Conservation (phyloP, 2,113 vertebrate species). For the Anhinga rufa region DNA sequence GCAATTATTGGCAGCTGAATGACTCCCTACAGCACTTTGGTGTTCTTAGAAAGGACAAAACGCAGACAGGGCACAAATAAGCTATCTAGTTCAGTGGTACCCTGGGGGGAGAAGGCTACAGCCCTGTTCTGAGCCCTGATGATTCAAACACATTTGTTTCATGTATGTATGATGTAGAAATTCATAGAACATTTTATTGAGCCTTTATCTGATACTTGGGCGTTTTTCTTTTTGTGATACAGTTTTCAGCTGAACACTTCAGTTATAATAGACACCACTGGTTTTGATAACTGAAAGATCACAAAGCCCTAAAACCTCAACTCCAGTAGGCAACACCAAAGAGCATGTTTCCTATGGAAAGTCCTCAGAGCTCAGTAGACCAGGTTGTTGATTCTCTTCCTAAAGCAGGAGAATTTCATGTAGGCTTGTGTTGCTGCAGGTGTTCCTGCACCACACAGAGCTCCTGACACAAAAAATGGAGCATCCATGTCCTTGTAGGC, state of each 20-base stretch:
- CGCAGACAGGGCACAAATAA: not conserved
- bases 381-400: not conserved
- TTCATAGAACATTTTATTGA: not conserved
- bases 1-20: not conserved
- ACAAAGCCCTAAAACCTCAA: not conserved
- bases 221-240: not conserved
- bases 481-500: not conserved
- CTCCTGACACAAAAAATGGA: not conserved
- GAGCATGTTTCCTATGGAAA: not conserved
- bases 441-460: not conserved
- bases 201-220: not conserved
- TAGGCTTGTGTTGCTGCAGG: not conserved
- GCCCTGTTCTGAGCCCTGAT: not conserved
- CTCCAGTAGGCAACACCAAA: not conserved
- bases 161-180: not conserved
- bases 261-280: not conserved
- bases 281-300: not conserved
- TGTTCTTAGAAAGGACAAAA: not conserved
- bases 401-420: not conserved
- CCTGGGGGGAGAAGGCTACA: not conserved
- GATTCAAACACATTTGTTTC: not conserved
- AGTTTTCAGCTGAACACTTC: not conserved
- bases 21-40: not conserved
- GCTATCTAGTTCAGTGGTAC: not conserved
- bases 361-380: not conserved